These are phyloP conservation scores for Chrysolina haemoptera DNA, from an alignment of 2,888 invertebrate species.

Conservation along the genomic window DNA sequence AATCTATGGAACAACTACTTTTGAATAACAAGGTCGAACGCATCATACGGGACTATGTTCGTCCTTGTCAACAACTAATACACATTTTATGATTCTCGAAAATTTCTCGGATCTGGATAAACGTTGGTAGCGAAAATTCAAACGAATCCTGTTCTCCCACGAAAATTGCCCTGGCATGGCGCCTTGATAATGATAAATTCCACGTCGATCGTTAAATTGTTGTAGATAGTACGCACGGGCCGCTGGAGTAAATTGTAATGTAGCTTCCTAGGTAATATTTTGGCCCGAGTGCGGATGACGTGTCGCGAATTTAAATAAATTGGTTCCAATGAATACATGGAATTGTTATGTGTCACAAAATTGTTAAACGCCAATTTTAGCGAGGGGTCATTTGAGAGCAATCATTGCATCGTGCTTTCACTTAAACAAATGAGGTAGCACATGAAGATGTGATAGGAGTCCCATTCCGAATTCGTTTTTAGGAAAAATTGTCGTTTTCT, in stretches of 20 bases:
- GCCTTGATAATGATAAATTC: slow-evolving; percentile 24
- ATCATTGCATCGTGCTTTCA: slow-evolving; percentile 3
- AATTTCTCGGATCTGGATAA: not conserved
- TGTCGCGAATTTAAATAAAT: slow-evolving; percentile 41
- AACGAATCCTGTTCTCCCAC: slow-evolving; percentile 20
- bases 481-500: no score
- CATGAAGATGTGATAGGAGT: not conserved
- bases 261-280: slow-evolving; percentile 1
- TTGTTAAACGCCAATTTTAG: slow-evolving; percentile 21
- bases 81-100: not conserved
- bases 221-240: slow-evolving; percentile 21
- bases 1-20: no score
- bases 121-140: slow-evolving; percentile 14
- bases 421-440: not conserved
- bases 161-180: slow-evolving; percentile 12
- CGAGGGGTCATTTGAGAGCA: slow-evolving; percentile 19
- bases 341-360: slow-evolving; percentile 47
- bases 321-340: slow-evolving; percentile 44
- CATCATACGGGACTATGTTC: not conserved
- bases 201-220: slow-evolving; percentile 15
- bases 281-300: slow-evolving; percentile 25
- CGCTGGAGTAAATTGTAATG: slow-evolving; percentile 8
- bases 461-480: no score
- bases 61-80: not conserved
- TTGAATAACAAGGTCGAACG: no score